Evolutionary conservation across 2,888 invertebrate genomes (phyloP).

Genomic region (Drosophila borealis): DNA sequence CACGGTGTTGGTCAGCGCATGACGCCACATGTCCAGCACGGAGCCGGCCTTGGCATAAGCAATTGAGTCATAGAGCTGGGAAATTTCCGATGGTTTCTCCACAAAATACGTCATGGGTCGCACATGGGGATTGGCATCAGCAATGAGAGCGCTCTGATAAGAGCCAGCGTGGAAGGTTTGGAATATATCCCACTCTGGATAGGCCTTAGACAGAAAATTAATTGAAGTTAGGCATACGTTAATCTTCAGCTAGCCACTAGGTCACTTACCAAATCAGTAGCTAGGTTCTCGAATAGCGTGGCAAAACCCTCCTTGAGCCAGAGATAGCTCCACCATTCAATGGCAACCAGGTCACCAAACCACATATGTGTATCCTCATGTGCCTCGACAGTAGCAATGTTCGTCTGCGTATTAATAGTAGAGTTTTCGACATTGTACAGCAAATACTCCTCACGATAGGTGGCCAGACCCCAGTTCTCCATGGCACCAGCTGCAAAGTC

Average conservation of each 20-base stretch:
- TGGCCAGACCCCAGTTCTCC: conserved; percentile 97
- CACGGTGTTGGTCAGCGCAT: conserved; percentile 79
- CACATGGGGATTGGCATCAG: conserved; percentile 90
- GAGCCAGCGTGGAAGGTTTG: conserved; percentile 91
- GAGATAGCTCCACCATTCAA: conserved; percentile 89
- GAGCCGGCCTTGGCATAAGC: conserved; percentile 96
- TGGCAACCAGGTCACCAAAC: conserved; percentile 91
- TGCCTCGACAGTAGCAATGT: conserved; percentile 86
- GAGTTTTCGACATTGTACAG: conserved; percentile 78
- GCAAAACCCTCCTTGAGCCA: conserved; percentile 91
- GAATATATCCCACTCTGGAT: conserved; percentile 89
- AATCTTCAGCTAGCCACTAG: neutral
- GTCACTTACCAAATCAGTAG: conserved; percentile 70
- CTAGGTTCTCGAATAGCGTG: conserved; percentile 79
- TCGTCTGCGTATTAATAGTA: conserved; percentile 76
- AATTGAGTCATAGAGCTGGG: conserved; percentile 92
- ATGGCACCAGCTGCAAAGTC: conserved; percentile 94
- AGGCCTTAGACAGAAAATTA: conserved; percentile 84
- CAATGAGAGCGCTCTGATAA: conserved; percentile 89
- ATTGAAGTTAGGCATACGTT: neutral
- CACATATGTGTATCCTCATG: conserved; percentile 90
- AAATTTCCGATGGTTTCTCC: conserved; percentile 92
- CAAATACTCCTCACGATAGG: conserved; percentile 85
- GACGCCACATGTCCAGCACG: conserved; percentile 82
- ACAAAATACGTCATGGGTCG: conserved; percentile 94